Base-by-base conservation (phyloP, 2,888 invertebrate species). In the Halictus ligatus region DNA sequence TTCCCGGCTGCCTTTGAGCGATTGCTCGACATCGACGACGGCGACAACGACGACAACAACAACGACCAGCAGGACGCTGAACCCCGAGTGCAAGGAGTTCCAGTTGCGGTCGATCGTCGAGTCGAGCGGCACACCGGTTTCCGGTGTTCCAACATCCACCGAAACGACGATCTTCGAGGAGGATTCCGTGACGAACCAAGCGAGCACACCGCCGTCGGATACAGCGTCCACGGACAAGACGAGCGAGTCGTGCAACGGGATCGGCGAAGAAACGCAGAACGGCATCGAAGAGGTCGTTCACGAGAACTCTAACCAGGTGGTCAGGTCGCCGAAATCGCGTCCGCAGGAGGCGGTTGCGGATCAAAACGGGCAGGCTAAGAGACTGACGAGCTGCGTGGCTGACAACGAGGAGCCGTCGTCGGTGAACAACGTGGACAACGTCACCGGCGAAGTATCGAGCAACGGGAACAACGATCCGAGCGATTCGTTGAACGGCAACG, bases 1-100 rank as follows among this genome's bases (percentile, higher is more conserved):
- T 83, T 89, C 93, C 84, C 91, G 92, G 60, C 77, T 92, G 72
- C 83, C 92, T 75, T 94, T 93, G 93, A 89, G 92, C 67, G 85
- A 80, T 69, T 84, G 85, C 75, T 76, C 90, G 35, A 75, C 83
- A 46, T 79, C 86, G 48, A 79, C 81, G 43, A 81, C 84, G 40
- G 80, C 73, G 46, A 84, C 89, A 58, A 84, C 92, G 40, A 80
- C 88, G 2, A 67, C 67, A 10, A 69, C 69, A 21, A 69, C 69
- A 43, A 71, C 69, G 58, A 87, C 84, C 78, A 84, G 87, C 64
- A 89, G 91, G 80, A 94, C 93, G 8, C 88, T 94, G 50, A 95
- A 95, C 86, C 95, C 95, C 12, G 94, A 95, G 82, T 95, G 94
- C 82, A 92, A 94, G 89, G 95, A 95, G 87, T 95, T 95, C 78